Conservation (phyloP, 2,113 vertebrate species). For the Oncorhynchus nerka region DNA sequence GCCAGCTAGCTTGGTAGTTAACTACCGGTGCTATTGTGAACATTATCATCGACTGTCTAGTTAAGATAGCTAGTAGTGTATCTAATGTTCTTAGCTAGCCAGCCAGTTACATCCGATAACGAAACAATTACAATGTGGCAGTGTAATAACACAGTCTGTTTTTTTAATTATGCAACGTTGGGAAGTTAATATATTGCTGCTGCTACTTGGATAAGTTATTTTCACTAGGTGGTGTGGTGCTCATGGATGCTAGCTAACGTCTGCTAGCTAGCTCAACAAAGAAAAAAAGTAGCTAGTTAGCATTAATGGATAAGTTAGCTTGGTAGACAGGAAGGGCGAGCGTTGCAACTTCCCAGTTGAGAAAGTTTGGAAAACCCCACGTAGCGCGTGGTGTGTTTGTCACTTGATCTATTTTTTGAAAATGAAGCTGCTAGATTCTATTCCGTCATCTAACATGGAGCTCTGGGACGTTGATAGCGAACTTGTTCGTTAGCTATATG, state of each 20-base stretch:
- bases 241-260: background rate
- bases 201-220: background rate
- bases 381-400: background rate
- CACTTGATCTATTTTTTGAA: no score
- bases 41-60: background rate
- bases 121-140: background rate
- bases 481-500: no score
- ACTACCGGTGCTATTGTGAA: background rate
- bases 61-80: constrained; percentile 4
- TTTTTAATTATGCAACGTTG: no score
- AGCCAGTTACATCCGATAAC: background rate
- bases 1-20: constrained; percentile 16
- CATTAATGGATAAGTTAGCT: background rate
- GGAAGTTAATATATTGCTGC: no score
- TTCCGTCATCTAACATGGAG: no score
- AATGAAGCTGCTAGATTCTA: no score
- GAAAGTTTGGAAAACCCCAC: constrained; percentile 1
- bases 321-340: background rate
- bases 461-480: no score
- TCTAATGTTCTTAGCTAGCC: background rate
- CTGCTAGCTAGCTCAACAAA: background rate
- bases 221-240: background rate
- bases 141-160: background rate
- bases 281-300: background rate
- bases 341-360: background rate